Evolutionary conservation across 2,888 invertebrate species (phyloP).

Genomic region (Calameuta pallipes): DNA sequence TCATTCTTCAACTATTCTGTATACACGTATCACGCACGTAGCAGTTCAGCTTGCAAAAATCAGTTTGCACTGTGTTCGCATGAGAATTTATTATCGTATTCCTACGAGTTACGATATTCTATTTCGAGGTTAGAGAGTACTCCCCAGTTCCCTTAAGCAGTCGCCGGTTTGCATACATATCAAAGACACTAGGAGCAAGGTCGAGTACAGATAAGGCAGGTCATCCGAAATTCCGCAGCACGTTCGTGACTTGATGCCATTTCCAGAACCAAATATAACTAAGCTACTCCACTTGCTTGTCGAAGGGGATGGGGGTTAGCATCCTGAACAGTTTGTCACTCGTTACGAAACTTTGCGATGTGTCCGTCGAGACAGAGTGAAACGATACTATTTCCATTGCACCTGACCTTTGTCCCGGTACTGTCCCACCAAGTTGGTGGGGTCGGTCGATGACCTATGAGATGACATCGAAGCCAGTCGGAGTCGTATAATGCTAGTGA

Average conservation of each 20-base stretch:
- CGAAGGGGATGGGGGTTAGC: not conserved
- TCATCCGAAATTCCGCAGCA: not conserved
- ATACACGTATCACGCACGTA: no score
- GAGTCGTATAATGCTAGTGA: not conserved
- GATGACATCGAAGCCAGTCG: not conserved
- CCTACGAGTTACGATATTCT: no score
- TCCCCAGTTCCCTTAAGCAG: not conserved
- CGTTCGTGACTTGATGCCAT: not conserved
- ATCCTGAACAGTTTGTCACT: not conserved
- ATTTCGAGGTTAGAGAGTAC: no score
- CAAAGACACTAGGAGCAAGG: not conserved
- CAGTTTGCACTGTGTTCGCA: no score
- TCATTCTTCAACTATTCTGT: no score
- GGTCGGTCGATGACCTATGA: not conserved
- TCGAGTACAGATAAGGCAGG: not conserved
- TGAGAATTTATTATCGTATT: no score
- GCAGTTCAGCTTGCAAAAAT: no score
- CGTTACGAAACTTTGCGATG: not conserved
- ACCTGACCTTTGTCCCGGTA: not conserved
- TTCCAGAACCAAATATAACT: not conserved
- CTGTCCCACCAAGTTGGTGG: not conserved
- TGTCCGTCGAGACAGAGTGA: not conserved
- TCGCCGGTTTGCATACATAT: not conserved
- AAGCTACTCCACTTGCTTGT: not conserved
- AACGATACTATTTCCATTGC: not conserved